Evolutionary conservation across 2,888 invertebrate species (phyloP).

Genomic region (Schizaphis graminum): DNA sequence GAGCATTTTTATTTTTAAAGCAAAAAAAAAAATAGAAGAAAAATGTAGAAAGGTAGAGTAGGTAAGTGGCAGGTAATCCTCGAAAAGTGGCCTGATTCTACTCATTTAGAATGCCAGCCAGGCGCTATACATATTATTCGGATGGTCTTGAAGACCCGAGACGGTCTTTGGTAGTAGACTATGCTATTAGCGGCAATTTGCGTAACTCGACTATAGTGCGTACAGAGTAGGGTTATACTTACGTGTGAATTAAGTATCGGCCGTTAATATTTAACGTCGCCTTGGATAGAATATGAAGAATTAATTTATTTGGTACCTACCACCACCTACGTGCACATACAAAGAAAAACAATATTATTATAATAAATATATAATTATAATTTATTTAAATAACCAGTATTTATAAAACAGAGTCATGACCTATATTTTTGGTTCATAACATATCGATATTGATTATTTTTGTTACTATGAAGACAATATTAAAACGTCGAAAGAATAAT

Average conservation of each 20-base stretch:
- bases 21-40: background rate
- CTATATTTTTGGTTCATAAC: background rate
- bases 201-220: background rate
- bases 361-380: background rate
- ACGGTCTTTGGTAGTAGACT: background rate
- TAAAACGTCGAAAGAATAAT: background rate
- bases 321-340: background rate
- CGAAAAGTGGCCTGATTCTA: slow-evolving; percentile 14
- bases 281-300: background rate
- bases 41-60: background rate
- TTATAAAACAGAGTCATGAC: background rate
- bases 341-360: background rate
- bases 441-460: slow-evolving; percentile 35
- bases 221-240: too few relatives aligned
- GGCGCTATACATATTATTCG: slow-evolving; percentile 31
- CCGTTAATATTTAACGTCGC: background rate
- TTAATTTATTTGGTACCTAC: background rate
- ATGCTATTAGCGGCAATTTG: slow-evolving; percentile 6
- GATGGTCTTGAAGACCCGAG: slow-evolving; percentile 22
- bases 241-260: background rate
- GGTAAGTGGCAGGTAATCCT: slow-evolving; percentile 3
- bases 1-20: background rate
- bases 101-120: slow-evolving; percentile 52
- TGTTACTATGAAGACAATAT: slow-evolving; percentile 15
- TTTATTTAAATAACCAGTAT: background rate